Percentiles rank a stretch among this genome's conserved stretches.
These are phyloP conservation scores for Pristionchus fissidentatus DNA, from an alignment of 2,888 invertebrate species.

Conservation along the genomic window DNA sequence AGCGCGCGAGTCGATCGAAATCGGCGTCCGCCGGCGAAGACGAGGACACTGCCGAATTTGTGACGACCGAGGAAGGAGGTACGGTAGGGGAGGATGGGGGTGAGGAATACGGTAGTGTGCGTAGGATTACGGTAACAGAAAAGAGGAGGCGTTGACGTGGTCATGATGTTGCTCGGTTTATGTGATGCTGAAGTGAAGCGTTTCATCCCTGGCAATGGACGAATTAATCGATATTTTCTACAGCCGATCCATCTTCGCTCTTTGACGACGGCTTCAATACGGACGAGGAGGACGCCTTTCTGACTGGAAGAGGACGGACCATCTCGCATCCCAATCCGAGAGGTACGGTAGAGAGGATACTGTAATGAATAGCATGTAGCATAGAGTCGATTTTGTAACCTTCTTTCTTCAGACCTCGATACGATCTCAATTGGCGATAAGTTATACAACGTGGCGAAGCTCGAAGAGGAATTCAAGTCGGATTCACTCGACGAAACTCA, in stretches of 20 bases:
- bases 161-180: no score
- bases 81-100: not conserved
- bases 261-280: constrained; percentile 26
- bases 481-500: constrained; percentile 82
- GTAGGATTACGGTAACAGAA: no score
- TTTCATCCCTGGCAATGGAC: no score
- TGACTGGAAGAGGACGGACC: not conserved
- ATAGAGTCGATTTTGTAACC: not conserved
- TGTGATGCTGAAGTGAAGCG: no score
- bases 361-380: no score
- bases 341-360: not conserved
- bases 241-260: no score
- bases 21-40: not conserved
- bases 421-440: constrained; percentile 51
- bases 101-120: not conserved
- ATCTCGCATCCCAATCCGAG: constrained; percentile 3
- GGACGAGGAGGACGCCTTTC: not conserved
- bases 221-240: no score
- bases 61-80: constrained; percentile 16
- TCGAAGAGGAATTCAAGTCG: constrained; percentile 76
- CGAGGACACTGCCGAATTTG: not conserved
- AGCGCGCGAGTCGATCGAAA: not conserved
- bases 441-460: constrained; percentile 50
- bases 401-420: constrained; percentile 51
- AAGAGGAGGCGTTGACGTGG: no score